These are phyloP conservation scores for Suillia variegata DNA, from an alignment of 2,888 invertebrate species.

Conservation along the genomic window DNA sequence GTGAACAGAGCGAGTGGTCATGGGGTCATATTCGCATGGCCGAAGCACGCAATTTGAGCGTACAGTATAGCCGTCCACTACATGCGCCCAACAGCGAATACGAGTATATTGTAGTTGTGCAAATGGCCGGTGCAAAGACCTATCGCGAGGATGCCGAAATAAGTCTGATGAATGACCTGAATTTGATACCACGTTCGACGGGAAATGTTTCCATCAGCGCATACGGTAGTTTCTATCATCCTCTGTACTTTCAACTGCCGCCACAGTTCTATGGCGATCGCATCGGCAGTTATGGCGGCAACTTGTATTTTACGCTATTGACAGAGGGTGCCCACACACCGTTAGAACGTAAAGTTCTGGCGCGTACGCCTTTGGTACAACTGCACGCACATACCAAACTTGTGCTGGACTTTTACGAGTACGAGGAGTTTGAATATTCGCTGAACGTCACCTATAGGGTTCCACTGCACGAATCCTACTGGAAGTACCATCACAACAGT, in stretches of 20 bases:
- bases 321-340: slow-evolving; percentile 68
- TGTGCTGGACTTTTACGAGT: slow-evolving; percentile 75
- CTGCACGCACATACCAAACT: slow-evolving; percentile 77
- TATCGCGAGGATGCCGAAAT: slow-evolving; percentile 62
- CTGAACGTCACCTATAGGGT: slow-evolving; percentile 65
- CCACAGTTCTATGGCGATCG: slow-evolving; percentile 83
- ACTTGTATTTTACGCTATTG: slow-evolving; percentile 76
- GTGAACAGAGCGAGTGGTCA: slow-evolving; percentile 79
- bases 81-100: slow-evolving; percentile 51
- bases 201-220: slow-evolving; percentile 61
- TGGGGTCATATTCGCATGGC: slow-evolving; percentile 79
- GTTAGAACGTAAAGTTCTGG: slow-evolving; percentile 65
- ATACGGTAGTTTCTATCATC: slow-evolving; percentile 54
- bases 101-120: slow-evolving; percentile 59
- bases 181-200: slow-evolving; percentile 67
- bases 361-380: slow-evolving; percentile 79
- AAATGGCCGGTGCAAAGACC: slow-evolving; percentile 55
- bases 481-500: slow-evolving; percentile 65
- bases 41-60: slow-evolving; percentile 63
- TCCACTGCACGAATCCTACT: slow-evolving; percentile 77
- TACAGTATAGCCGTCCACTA: slow-evolving; percentile 52
- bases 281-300: slow-evolving; percentile 90
- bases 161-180: slow-evolving; percentile 66
- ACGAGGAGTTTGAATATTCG: slow-evolving; percentile 55
- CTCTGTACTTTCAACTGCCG: slow-evolving; percentile 67